Base-by-base conservation (phyloP, 2,888 invertebrate genomes). In the Epirrhoe alternata region DNA sequence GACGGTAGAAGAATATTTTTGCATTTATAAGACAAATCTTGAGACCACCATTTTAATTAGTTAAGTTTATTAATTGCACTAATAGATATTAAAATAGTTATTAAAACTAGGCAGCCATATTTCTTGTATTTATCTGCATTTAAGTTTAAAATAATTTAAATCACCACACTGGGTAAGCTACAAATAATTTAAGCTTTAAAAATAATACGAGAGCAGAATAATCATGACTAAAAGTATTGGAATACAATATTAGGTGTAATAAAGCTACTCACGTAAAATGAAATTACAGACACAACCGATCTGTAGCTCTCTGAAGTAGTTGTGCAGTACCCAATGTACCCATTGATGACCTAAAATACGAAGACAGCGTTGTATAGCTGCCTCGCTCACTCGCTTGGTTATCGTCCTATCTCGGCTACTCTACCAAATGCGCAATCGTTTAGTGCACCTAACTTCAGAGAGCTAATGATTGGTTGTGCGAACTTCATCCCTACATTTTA, bases 1-100 rank as follows among this genome's bases (percentile, higher is more conserved):
- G 45, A 45, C 35, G 10, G 14, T 45, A 45, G 45, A 45, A 47
- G n/a, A 14, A 47, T 47, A 47, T 47, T 16, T 47, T 16, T 47
- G 47, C 47, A 47, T 47, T 47, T 47, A 47, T 5, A 16, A 47
- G 6, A 16, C 16, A 47, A 47, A 14, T 2, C 5, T 47, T 45
- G 14, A 47, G 1, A 42, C 38, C 38, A 42, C 38, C 38, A 10
- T 24, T 24, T 24, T 24, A 24, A 24, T 24, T 24, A 24, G 24
- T 24, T 24, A 24, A 2, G 1, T 4, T 42, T 42, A 12, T 12
- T 42, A 42, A 42, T 42, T 38, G 3, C 10, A 7, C 35, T 38
- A 42, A 42, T 42, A 24, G 24, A 24, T 24, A 24, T 2, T 12
- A 42, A 35, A 42, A 42, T 42, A 42, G 38, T 42, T 42, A 12